Percentiles rank a stretch among this genome's conserved stretches.
phyloP scores from a whole-genome alignment of 2,888 invertebrate genomes.

The Epinotia brunnichana region DNA sequence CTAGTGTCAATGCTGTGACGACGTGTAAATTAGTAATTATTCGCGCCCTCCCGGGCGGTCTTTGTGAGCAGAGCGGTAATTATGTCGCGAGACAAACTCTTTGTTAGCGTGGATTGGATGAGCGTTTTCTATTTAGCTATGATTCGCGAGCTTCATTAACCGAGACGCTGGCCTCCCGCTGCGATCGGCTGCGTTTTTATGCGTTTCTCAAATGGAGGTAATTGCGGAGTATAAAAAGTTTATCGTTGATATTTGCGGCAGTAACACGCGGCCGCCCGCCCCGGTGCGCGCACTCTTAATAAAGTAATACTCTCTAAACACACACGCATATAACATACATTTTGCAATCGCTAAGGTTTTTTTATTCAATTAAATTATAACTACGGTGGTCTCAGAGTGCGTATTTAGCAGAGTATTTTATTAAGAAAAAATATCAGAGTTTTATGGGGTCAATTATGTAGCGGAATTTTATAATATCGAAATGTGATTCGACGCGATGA shows the following conservation, averaged over 20 bases:
- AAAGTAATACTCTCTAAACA: slow-evolving; percentile 83
- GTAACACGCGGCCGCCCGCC: slow-evolving; percentile 67
- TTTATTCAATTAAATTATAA: slow-evolving; percentile 79
- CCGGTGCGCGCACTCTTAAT: slow-evolving; percentile 78
- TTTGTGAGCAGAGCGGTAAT: slow-evolving; percentile 70
- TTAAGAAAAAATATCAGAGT: slow-evolving; percentile 68
- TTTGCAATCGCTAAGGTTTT: slow-evolving; percentile 73
- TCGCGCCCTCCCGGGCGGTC: slow-evolving; percentile 74
- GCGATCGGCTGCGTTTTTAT: slow-evolving; percentile 71
- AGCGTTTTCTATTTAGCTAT: slow-evolving; percentile 59
- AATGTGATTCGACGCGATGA: neutral
- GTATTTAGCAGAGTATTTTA: slow-evolving; percentile 68
- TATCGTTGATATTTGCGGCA: slow-evolving; percentile 68
- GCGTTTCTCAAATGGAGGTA: slow-evolving; percentile 72
- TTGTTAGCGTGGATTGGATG: slow-evolving; percentile 63
- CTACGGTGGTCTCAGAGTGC: slow-evolving; percentile 75
- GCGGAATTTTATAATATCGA: neutral
- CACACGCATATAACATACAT: slow-evolving; percentile 81
- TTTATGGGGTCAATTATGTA: slow-evolving; percentile 12
- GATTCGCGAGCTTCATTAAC: slow-evolving; percentile 64
- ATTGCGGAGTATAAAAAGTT: slow-evolving; percentile 78
- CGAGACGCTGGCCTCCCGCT: slow-evolving; percentile 67
- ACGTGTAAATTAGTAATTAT: slow-evolving; percentile 82
- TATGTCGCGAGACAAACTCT: slow-evolving; percentile 62
- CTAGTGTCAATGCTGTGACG: slow-evolving; percentile 78